Percentiles rank a stretch among this genome's conserved stretches.
Conservation (phyloP, 2,113 vertebrate species). For the Vanacampus margaritifer region DNA sequence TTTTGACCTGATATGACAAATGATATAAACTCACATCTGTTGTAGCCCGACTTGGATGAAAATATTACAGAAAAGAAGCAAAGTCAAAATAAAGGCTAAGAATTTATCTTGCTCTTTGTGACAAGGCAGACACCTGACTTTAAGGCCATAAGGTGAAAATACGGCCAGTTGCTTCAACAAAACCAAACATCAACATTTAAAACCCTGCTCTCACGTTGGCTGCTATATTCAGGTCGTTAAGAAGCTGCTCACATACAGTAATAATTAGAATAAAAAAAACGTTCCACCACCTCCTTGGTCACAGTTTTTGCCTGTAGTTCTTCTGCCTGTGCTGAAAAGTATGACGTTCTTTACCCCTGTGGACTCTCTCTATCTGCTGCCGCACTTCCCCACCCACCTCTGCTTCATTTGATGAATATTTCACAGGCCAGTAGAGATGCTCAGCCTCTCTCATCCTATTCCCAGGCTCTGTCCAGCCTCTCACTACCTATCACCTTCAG, state of each 20-base stretch:
- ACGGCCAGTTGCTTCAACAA: background rate
- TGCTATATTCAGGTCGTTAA: conserved; percentile 26
- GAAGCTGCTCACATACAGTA: conserved; percentile 25
- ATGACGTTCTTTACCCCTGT: conserved; percentile 43
- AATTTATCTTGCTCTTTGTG: conserved; percentile 40
- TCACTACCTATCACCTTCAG: conserved; percentile 60
- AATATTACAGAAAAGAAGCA: too few species aligned
- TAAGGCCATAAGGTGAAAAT: background rate
- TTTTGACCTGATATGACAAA: too few species aligned
- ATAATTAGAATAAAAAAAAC: conserved; percentile 11
- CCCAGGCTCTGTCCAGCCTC: conserved; percentile 49
- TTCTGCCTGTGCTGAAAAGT: conserved; percentile 35
- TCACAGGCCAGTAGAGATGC: conserved; percentile 67
- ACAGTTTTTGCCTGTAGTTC: conserved; percentile 19
- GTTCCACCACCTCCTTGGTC: conserved; percentile 15
- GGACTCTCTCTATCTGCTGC: conserved; percentile 52
- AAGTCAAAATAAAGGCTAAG: too few species aligned
- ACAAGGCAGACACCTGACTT: background rate
- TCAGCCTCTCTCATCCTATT: conserved; percentile 49
- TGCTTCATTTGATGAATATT: conserved; percentile 69
- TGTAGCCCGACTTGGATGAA: too few species aligned
- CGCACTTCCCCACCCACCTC: conserved; percentile 44
- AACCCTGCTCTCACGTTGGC: background rate
- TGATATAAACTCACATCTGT: too few species aligned
- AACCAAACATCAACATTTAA: background rate